phyloP scores from a whole-genome alignment of 2,888 invertebrate genomes.

The Acrocyrtus sp. region DNA sequence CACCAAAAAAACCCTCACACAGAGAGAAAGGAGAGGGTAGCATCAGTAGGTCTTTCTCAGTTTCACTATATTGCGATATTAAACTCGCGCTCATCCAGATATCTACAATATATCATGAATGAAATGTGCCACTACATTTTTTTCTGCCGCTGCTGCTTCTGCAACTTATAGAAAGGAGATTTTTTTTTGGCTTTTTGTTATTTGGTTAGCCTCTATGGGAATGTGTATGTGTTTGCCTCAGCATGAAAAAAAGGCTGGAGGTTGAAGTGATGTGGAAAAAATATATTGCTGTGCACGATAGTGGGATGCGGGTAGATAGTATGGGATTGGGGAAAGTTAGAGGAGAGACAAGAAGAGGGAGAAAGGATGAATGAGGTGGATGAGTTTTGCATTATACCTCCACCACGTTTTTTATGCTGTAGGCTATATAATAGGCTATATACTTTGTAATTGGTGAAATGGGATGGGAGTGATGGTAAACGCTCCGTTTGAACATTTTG shows the following conservation, averaged over 20 bases:
- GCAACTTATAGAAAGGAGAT: no score
- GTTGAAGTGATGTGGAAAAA: constrained; percentile 41
- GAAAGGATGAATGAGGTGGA: constrained; percentile 25
- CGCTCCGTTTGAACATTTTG: constrained; percentile 4
- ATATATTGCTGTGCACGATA: constrained; percentile 11
- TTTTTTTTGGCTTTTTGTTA: neutral
- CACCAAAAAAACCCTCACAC: neutral
- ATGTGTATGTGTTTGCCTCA: neutral
- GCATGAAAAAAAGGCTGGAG: constrained; percentile 24
- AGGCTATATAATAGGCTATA: no score
- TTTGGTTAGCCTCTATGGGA: no score
- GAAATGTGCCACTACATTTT: constrained; percentile 8
- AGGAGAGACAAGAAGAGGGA: neutral
- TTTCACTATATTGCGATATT: constrained; percentile 35
- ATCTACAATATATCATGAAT: constrained; percentile 35
- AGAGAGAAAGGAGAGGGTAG: neutral
- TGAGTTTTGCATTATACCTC: constrained; percentile 11
- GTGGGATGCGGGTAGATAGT: constrained; percentile 22
- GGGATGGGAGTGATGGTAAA: neutral
- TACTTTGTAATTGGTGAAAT: neutral
- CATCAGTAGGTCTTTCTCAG: constrained; percentile 31
- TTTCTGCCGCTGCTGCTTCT: constrained; percentile 4
- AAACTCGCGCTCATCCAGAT: constrained; percentile 25
- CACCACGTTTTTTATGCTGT: neutral
- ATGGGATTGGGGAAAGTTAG: constrained; percentile 25